Evolutionary conservation across 2,797 vertebrate species (phyloP), one percentile per base, ranked within the genome.

Genomic region (Hylomyscus alleni): DNA sequence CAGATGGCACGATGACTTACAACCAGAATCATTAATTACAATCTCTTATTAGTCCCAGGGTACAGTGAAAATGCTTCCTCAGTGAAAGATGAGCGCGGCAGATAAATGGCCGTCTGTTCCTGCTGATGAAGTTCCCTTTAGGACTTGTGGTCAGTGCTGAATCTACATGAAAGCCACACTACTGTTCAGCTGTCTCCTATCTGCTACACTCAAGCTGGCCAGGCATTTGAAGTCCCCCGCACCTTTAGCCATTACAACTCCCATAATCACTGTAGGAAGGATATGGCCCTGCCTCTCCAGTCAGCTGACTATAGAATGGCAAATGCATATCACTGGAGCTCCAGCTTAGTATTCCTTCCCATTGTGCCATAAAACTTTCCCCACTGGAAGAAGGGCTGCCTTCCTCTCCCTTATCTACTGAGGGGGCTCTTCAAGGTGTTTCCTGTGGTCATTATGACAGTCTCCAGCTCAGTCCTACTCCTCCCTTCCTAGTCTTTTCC

Each of bases 1-100:
- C 98, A 98, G 98, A 98, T 98, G 98, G 98, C 97, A 98, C 34
- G 89, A 96, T 96, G 98, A 98, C 98, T 98, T n/a, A 98, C 98
- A 98, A 93, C 97, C 98, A 98, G 98, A 94, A 97, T 29, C 98
- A 97, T 98, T 98, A 98, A 98, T 98, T 98, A 98, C 95, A 97
- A 95, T 96, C 97, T 98, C 97, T 95, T 91, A 47, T 96, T 80
- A 97, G 95, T 97, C 98, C 97, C 96, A 13, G 72, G 93, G 67
- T 34, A 85, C 37, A 4, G 90, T 54, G 96, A 31, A 96, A 97
- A 97, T 88, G 95, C 90, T 95, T 98, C 95, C 93, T 97, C 29
- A 1, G 93, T 96, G 34, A 97, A 97, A 98, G 96, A 96, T 47
- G 98, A 96, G 73, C 58, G 0, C 90, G 94, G 95, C 37, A 56